Evolutionary conservation across 2,888 invertebrate species (phyloP), one percentile per base, ranked within the genome.

Genomic region (Melieria picta): DNA sequence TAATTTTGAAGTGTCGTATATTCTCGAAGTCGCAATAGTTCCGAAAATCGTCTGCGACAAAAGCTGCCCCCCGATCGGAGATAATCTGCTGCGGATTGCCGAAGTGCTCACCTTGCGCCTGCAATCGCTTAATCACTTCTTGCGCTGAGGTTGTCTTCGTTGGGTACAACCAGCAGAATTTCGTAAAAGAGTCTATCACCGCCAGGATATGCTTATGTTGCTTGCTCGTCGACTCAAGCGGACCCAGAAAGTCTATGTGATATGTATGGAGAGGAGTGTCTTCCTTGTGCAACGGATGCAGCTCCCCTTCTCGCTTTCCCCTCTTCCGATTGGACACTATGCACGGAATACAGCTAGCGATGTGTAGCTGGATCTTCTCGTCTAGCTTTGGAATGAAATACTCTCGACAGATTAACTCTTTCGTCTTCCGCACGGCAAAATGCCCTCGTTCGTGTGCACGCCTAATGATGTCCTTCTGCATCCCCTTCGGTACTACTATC

Each of bases 151-250:
- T 79, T 5, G 77, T 72, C 69, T 83, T 84, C 0, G 78, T 79
- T 0, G 84, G 83, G 69, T 79, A 85, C 0, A 85, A 13, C 84
- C 86, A 85, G 4, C 77, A 78, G 77, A 84, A 84, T 64, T 85
- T 86, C 0, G 83, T 83, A 62, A 84, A 85, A 0, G 75, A 79
- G 74, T 86, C 85, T 0, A 86, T 72, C 0, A 85, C 75, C 0
- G 82, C 82, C 0, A 87, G 77, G 3, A 87, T 81, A 47, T 79
- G 74, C 4, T 71, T 77, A 42, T 77, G 79, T 1, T 74, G 50
- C 47, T 76, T 77, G 13, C 62, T 75, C 0, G 84, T 85, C 4
- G 78, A 77, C 0, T 79, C 75, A 30, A 84, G 47, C 0, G 84
- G 84, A 6, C 85, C 85, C 1, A 87, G 57, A 63, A 84, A 86